Conservation (phyloP, 2,888 invertebrate species). For the Aspidiotus destructor region DNA sequence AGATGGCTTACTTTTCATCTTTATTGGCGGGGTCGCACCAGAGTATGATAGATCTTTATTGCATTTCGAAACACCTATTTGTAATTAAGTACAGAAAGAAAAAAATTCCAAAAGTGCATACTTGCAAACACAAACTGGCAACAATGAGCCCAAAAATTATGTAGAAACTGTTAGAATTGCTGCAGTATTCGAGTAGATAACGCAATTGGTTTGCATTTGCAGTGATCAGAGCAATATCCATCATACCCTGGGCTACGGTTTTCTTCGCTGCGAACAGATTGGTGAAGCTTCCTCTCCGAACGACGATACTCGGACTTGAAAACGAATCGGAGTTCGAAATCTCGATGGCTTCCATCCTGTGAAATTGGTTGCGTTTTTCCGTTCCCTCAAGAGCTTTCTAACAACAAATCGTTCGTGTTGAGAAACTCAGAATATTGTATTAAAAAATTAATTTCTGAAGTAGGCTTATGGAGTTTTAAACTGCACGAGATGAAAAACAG, state of each 20-base stretch:
- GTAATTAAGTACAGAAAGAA: neutral
- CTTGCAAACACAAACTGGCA: conserved; percentile 69
- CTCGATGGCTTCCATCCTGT: too few relatives aligned
- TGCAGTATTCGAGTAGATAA: conserved; percentile 57
- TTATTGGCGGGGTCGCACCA: neutral
- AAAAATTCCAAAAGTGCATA: conserved; percentile 41
- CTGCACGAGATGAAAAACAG: too few relatives aligned
- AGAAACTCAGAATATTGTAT: too few relatives aligned
- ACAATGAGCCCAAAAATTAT: conserved; percentile 63
- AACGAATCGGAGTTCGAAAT: neutral
- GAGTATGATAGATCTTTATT: neutral
- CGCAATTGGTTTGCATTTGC: conserved; percentile 84
- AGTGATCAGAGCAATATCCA: conserved; percentile 78
- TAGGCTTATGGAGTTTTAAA: too few relatives aligned
- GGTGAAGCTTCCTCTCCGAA: conserved; percentile 11
- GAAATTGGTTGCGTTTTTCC: too few relatives aligned
- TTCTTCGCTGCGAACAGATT: conserved; percentile 82
- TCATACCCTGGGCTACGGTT: conserved; percentile 83
- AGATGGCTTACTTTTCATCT: neutral
- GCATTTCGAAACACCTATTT: conserved; percentile 35
- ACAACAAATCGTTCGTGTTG: too few relatives aligned
- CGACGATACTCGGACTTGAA: conserved; percentile 4
- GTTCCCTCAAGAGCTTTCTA: too few relatives aligned
- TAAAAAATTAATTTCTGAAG: too few relatives aligned
- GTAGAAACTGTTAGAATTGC: conserved; percentile 46